Conservation (phyloP, 1,140 invertebrate genomes). For the Charaxes varanes region DNA sequence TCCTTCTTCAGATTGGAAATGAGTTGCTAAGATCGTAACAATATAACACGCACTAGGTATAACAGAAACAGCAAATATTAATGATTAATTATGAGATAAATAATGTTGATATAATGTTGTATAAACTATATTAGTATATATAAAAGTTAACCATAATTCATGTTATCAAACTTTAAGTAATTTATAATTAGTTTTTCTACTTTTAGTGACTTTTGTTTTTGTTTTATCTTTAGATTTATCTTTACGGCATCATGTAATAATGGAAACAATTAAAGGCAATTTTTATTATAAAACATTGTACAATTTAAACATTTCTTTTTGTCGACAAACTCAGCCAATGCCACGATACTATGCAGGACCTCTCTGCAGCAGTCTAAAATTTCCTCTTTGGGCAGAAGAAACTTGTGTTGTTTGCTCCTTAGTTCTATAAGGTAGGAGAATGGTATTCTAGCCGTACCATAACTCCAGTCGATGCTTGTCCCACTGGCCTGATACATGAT, state of each 20-base stretch:
- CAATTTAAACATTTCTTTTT: conserved; percentile 48
- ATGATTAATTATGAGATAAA: too few relatives aligned
- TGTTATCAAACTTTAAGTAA: too few relatives aligned
- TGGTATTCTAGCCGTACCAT: conserved; percentile 76
- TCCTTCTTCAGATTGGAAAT: too few relatives aligned
- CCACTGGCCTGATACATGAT: conserved; percentile 75
- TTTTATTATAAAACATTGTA: conserved; percentile 36
- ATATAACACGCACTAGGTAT: too few relatives aligned
- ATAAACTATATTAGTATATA: neutral
- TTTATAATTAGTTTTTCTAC: too few relatives aligned
- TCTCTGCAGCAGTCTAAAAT: conserved; percentile 81
- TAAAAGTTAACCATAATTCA: too few relatives aligned
- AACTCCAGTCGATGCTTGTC: conserved; percentile 83
- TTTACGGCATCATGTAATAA: too few relatives aligned
- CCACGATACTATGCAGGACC: conserved; percentile 77
- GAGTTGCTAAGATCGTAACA: too few relatives aligned
- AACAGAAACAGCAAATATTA: too few relatives aligned
- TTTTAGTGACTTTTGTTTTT: too few relatives aligned
- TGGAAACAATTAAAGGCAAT: neutral
- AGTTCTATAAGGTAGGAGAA: conserved; percentile 84
- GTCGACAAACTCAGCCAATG: conserved; percentile 71
- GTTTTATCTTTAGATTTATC: too few relatives aligned
- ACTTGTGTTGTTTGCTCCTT: conserved; percentile 77
- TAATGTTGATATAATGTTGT: too few relatives aligned
- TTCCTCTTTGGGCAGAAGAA: conserved; percentile 80